Evolutionary conservation across 1,140 invertebrate species (phyloP).

Genomic region (Aphidius ervi): DNA sequence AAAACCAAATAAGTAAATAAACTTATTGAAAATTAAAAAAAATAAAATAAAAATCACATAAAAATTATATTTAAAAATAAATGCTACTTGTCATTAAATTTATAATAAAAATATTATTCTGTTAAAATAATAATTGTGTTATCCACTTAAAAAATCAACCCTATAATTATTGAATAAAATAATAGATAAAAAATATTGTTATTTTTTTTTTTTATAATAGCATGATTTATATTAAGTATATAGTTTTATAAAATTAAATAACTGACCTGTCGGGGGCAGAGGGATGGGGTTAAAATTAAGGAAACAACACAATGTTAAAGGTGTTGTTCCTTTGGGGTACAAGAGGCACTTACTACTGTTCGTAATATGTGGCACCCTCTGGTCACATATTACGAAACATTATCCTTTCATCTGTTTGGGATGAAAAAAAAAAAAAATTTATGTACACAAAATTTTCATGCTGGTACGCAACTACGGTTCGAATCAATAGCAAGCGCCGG

Average conservation of each 20-base stretch:
- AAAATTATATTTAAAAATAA: no score
- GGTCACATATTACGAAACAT: constrained; percentile 27
- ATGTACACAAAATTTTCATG: constrained; percentile 12
- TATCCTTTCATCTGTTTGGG: constrained; percentile 33
- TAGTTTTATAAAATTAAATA: constrained; percentile 18
- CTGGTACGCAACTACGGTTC: constrained; percentile 16
- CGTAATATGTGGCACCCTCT: constrained; percentile 38
- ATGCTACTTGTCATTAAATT: no score
- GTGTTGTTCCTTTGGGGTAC: constrained; percentile 33
- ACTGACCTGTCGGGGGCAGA: constrained; percentile 44
- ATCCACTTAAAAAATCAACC: no score
- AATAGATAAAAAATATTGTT: no score
- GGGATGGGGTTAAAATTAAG: constrained; percentile 27
- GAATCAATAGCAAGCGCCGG: constrained; percentile 48
- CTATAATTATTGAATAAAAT: neutral
- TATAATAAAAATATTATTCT: no score
- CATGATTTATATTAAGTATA: neutral
- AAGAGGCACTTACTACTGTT: constrained; percentile 43
- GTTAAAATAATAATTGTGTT: no score
- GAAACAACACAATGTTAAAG: constrained; percentile 22
- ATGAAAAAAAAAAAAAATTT: no score
- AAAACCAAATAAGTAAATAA: no score
- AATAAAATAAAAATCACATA: no score
- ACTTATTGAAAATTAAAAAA: no score
- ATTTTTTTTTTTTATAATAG: neutral